These are phyloP conservation scores for Limnodromus scolopaceus DNA, from an alignment of 2,797 vertebrate species.

Conservation along the genomic window DNA sequence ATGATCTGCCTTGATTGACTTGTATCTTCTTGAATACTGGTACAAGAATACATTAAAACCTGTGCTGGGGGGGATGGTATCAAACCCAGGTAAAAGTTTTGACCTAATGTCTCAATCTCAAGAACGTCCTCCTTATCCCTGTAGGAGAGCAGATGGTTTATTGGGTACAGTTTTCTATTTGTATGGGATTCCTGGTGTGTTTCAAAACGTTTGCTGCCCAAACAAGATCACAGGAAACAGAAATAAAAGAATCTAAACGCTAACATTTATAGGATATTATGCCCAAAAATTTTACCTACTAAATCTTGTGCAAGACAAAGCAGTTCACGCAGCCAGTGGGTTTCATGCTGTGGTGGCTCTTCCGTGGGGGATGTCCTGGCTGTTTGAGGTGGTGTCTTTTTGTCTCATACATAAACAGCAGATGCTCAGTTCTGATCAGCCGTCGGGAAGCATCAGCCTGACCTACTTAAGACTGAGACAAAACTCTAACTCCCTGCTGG, in stretches of 20 bases:
- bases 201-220: neutral
- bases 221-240: neutral
- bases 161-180: neutral
- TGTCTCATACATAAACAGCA: accelerated
- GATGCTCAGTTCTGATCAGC: neutral
- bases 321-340: neutral
- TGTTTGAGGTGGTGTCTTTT: neutral
- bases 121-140: neutral
- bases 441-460: neutral
- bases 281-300: neutral
- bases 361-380: accelerated
- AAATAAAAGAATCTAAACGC: neutral
- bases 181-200: neutral
- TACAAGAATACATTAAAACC: neutral
- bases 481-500: neutral
- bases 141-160: neutral
- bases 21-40: neutral
- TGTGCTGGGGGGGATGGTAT: neutral
- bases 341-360: neutral
- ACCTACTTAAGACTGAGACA: neutral
- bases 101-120: neutral
- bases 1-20: neutral
- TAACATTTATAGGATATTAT: neutral
- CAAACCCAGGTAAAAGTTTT: neutral
- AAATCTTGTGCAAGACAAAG: neutral